These are phyloP conservation scores for Paralvinella palmiformis DNA, from an alignment of 1,140 invertebrate genomes.

Conservation along the genomic window DNA sequence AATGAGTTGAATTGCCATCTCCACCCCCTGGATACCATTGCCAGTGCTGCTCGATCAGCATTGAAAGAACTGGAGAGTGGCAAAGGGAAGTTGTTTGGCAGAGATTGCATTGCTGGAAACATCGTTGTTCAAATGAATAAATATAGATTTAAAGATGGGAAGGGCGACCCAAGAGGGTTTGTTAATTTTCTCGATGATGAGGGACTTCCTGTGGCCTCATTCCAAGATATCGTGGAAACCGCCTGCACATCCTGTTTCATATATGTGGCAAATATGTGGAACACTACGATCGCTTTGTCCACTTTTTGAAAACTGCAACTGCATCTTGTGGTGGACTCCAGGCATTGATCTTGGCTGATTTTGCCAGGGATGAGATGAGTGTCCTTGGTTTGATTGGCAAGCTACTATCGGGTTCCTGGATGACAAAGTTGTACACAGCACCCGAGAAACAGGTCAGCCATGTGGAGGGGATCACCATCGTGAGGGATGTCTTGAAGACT, in stretches of 20 bases:
- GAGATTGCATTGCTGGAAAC: background rate
- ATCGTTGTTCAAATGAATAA: conserved; percentile 11
- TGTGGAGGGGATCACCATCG: conserved; percentile 11
- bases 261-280: too few relatives aligned
- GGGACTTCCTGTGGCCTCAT: conserved; percentile 9
- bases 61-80: background rate
- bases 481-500: background rate
- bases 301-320: background rate
- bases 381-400: conserved; percentile 10
- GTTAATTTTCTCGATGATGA: conserved; percentile 8
- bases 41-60: background rate
- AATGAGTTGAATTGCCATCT: conserved; percentile 20
- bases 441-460: conserved; percentile 2
- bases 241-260: conserved; percentile 15
- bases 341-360: background rate
- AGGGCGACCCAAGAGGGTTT: conserved; percentile 17
- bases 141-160: conserved; percentile 14
- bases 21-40: conserved; percentile 18
- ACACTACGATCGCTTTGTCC: background rate
- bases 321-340: background rate
- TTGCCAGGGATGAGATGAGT: conserved; percentile 5
- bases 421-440: conserved; percentile 10
- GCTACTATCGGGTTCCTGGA: conserved; percentile 12
- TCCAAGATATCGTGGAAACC: conserved; percentile 13
- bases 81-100: conserved; percentile 12